phyloP scores from a whole-genome alignment of 2,888 invertebrate genomes.

The Alloplasta piceator region DNA sequence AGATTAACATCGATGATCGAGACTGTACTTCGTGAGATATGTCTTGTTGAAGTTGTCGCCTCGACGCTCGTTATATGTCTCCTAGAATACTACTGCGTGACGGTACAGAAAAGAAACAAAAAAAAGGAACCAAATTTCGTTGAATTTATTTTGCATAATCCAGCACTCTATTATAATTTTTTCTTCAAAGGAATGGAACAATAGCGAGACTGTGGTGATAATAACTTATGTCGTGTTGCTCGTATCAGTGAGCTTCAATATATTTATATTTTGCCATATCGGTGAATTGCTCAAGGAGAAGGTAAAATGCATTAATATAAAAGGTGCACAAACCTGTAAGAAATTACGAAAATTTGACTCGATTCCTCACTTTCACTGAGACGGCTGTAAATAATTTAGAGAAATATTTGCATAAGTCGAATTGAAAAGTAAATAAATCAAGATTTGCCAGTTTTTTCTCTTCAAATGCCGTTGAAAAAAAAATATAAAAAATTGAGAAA shows the following conservation, averaged over 20 bases:
- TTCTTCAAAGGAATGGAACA: conserved; percentile 45
- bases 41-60: conserved; percentile 76
- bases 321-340: too few relatives aligned
- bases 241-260: conserved; percentile 52
- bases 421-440: too few relatives aligned
- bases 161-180: not conserved
- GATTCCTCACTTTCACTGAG: too few relatives aligned
- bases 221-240: conserved; percentile 51
- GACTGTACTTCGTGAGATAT: conserved; percentile 72
- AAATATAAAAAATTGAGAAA: too few relatives aligned
- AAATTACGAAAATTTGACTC: too few relatives aligned
- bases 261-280: conserved; percentile 58
- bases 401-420: too few relatives aligned
- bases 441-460: too few relatives aligned
- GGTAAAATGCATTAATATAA: conserved; percentile 2
- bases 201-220: conserved; percentile 47
- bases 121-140: too few relatives aligned
- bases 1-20: conserved; percentile 75
- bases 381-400: too few relatives aligned
- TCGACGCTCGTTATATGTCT: conserved; percentile 78
- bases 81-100: conserved; percentile 76
- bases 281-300: conserved; percentile 72
- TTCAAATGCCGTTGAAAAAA: too few relatives aligned
- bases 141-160: not conserved
- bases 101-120: conserved; percentile 66